Percentiles rank a stretch among this genome's conserved stretches.
Evolutionary conservation across 1,140 invertebrate species (phyloP).

Genomic region (Drosophila ohnishii): DNA sequence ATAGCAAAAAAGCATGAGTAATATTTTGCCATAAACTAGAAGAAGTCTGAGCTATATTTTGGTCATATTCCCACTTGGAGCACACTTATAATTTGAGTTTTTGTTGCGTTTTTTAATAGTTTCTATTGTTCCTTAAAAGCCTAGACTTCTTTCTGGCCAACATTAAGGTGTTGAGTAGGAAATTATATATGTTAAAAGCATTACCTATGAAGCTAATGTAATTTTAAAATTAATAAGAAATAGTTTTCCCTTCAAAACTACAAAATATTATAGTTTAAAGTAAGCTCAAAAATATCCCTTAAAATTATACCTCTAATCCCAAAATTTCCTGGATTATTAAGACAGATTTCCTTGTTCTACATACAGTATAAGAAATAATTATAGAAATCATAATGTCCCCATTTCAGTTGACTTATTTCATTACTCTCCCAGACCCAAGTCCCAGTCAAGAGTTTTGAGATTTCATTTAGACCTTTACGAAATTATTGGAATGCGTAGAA

Average conservation of each 20-base stretch:
- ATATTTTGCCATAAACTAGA: constrained; percentile 9
- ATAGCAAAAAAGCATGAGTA: not conserved
- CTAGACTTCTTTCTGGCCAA: too few species aligned
- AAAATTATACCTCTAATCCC: not conserved
- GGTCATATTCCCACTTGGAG: not conserved
- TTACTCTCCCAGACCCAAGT: not conserved
- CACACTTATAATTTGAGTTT: not conserved
- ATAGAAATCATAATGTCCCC: not conserved
- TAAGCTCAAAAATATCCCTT: not conserved
- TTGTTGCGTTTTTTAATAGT: not conserved
- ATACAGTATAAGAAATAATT: constrained; percentile 1
- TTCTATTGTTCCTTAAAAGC: not conserved
- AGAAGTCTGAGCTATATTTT: not conserved
- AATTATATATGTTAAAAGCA: too few species aligned
- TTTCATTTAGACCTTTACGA: not conserved
- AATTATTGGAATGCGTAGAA: constrained; percentile 2
- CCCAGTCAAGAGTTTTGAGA: not conserved
- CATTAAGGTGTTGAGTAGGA: too few species aligned
- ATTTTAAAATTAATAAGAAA: too few species aligned
- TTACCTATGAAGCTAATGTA: too few species aligned
- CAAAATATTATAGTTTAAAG: not conserved
- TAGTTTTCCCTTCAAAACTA: too few species aligned
- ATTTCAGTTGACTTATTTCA: constrained; percentile 4
- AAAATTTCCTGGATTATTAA: not conserved
- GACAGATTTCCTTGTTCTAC: not conserved